Percentiles rank a stretch among this genome's conserved stretches.
These are phyloP conservation scores for Podabrus alpinus DNA, from an alignment of 2,888 invertebrate species.

Conservation along the genomic window DNA sequence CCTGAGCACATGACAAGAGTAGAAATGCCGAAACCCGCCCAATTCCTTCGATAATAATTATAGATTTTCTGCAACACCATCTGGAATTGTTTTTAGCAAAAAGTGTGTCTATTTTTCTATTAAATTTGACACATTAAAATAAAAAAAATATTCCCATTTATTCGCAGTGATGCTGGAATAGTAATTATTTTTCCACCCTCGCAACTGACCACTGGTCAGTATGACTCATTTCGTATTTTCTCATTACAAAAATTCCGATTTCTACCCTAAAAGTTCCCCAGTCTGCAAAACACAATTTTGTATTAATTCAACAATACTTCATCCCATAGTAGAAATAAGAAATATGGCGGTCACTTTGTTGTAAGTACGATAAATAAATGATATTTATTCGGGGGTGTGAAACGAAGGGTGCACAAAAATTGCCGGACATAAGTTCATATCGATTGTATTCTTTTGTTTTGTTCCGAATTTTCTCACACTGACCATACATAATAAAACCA, in stretches of 20 bases:
- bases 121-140: background rate
- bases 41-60: constrained; percentile 33
- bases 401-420: constrained; percentile 19
- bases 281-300: constrained; percentile 21
- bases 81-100: constrained; percentile 32
- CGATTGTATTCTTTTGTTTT: constrained; percentile 19
- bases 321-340: constrained; percentile 26
- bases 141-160: background rate
- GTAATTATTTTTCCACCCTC: constrained; percentile 27
- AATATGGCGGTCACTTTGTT: constrained; percentile 37
- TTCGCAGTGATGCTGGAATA: background rate
- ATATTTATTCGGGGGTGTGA: constrained; percentile 32
- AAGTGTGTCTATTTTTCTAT: background rate
- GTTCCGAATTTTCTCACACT: constrained; percentile 10
- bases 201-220: constrained; percentile 37
- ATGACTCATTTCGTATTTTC: constrained; percentile 28
- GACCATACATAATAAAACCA: constrained; percentile 5
- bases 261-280: constrained; percentile 27
- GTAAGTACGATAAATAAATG: constrained; percentile 35
- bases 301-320: constrained; percentile 29
- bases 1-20: constrained; percentile 32
- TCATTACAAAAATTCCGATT: constrained; percentile 29
- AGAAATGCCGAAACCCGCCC: constrained; percentile 23
- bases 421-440: constrained; percentile 21
- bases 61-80: constrained; percentile 35